Base-by-base conservation (phyloP, 2,797 vertebrate genomes). In the Bovichtus variegatus region DNA sequence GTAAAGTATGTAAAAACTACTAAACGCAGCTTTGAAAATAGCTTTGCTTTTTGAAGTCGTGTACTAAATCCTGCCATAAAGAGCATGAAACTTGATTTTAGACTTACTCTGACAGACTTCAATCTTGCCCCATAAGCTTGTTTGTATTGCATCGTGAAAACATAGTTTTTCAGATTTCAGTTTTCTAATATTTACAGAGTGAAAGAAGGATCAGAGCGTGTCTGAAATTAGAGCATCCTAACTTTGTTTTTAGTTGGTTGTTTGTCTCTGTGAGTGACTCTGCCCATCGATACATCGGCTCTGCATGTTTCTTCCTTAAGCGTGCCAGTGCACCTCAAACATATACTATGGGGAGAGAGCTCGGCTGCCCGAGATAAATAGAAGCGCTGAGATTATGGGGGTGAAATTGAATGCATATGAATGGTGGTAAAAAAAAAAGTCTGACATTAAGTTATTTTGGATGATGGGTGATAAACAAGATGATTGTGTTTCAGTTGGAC, bases 401-500 rank as follows among this genome's bases (percentile, higher is more conserved):
- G 59, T 70, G 73, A 94, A 95, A 94, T 91, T 92, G 81, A 93
- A 92, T 6, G 85, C 94, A 94, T 77, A 90, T 94, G 93, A 94
- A 84, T 61, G 79, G 84, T 78, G 74, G 89, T 88, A n/a, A n/a
- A n/a, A n/a, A n/a, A 86, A 92, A 92, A 71, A 85, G 77, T 82
- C 76, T 71, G 73, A 88, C 74, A 72, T 84, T 62, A 85, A 78
- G 87, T 87, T 92, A 85, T 92, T 94, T 90, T 91, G 93, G 90
- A 93, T 84, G 85, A 88, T 40, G 74, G 86, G 85, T 71, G 86
- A 89, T 94, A 95, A 95, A 96, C 94, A 95, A 89, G 82, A 90
- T 67, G 94, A 92, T 94, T 89, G 87, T 81, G 85, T 95, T 95
- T 94, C 94, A 93, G 86, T 65, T 65, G 46, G 87, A 84, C 93